Conservation (phyloP, 2,888 invertebrate genomes). For the Polyploca ridens region DNA sequence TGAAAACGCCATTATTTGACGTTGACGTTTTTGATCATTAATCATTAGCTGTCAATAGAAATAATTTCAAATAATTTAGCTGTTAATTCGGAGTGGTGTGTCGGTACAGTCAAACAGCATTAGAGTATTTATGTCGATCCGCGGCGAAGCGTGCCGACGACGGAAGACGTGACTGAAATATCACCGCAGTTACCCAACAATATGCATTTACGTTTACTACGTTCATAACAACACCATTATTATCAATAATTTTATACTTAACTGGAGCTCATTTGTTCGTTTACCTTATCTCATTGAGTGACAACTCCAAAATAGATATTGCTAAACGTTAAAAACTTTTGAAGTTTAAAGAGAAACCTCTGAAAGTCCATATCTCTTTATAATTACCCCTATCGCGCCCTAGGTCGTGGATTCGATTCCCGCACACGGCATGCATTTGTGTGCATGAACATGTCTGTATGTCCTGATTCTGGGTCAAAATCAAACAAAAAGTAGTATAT, state of each 20-base stretch:
- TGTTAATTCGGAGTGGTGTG: constrained; percentile 17
- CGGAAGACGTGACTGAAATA: constrained; percentile 45
- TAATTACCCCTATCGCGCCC: too few relatives aligned
- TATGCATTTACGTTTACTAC: constrained; percentile 21
- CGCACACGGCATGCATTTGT: too few relatives aligned
- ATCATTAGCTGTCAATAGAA: too few relatives aligned
- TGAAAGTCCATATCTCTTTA: not conserved
- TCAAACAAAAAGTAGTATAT: too few relatives aligned
- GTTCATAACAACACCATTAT: not conserved
- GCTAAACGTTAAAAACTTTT: not conserved
- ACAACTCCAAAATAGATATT: not conserved
- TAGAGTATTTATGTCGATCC: constrained; percentile 46
- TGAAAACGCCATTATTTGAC: too few relatives aligned
- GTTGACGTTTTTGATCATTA: too few relatives aligned
- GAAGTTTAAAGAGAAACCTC: not conserved
- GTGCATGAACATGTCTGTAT: too few relatives aligned
- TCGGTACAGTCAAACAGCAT: constrained; percentile 30
- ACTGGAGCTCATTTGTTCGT: too few relatives aligned
- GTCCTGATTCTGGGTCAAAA: too few relatives aligned
- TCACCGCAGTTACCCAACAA: constrained; percentile 20
- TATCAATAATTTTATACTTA: not conserved
- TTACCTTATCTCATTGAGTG: not conserved
- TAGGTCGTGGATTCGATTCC: too few relatives aligned
- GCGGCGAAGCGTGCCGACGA: constrained; percentile 35
- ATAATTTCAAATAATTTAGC: constrained; percentile 13